These are phyloP conservation scores for Sciaenops ocellatus DNA, from an alignment of 2,797 vertebrate species.

Conservation along the genomic window DNA sequence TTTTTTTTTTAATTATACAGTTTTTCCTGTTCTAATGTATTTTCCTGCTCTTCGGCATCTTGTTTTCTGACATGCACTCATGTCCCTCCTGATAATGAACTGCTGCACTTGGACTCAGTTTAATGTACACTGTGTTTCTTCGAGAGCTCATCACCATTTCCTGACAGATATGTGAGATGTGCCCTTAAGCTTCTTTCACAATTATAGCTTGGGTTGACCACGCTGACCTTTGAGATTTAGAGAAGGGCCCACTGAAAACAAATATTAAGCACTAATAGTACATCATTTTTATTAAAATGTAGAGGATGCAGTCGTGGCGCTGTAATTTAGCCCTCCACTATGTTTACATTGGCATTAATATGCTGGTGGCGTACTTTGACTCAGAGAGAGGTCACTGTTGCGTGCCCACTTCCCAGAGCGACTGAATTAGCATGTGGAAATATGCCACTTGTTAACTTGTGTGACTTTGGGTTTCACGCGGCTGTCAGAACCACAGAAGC, in stretches of 20 bases:
- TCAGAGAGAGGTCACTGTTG: slow-evolving; percentile 68
- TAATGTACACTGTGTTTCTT: neutral
- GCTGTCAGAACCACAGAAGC: slow-evolving; percentile 61
- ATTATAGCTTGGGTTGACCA: slow-evolving; percentile 45
- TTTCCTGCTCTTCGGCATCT: neutral
- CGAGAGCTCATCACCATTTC: neutral
- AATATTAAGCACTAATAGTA: slow-evolving; percentile 30
- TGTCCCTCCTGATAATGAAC: neutral
- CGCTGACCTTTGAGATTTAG: slow-evolving; percentile 48
- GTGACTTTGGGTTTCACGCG: slow-evolving; percentile 67
- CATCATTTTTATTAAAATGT: slow-evolving; percentile 59
- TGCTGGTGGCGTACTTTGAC: slow-evolving; percentile 47
- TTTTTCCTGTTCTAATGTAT: neutral
- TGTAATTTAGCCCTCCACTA: slow-evolving; percentile 51
- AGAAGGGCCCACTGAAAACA: slow-evolving; percentile 31
- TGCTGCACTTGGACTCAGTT: neutral
- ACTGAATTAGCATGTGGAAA: slow-evolving; percentile 74
- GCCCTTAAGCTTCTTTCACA: slow-evolving; percentile 38
- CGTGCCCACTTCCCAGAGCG: slow-evolving; percentile 54
- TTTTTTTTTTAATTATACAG: neutral
- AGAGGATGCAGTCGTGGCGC: slow-evolving; percentile 33
- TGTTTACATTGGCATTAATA: slow-evolving; percentile 68
- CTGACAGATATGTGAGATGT: slow-evolving; percentile 25
- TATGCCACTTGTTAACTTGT: slow-evolving; percentile 72
- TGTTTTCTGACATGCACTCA: neutral